Evolutionary conservation across 2,113 vertebrate genomes (phyloP).

Genomic region (Lagopus leucura): DNA sequence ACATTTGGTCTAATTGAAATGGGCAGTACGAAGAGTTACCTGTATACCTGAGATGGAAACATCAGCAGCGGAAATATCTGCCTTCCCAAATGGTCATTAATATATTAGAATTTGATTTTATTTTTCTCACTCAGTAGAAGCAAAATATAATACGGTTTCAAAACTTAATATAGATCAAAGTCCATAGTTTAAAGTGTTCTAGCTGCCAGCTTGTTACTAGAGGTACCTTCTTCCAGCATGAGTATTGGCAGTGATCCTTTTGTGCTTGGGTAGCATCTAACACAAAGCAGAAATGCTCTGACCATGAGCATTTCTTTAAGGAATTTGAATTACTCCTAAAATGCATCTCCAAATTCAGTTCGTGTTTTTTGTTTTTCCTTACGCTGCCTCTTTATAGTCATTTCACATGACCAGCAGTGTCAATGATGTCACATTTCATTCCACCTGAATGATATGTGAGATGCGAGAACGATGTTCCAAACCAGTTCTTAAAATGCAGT

Average conservation of each 20-base stretch:
- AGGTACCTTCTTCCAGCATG: neutral
- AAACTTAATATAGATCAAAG: neutral
- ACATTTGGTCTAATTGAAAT: neutral
- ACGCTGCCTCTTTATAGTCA: neutral
- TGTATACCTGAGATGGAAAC: neutral
- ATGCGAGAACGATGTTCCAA: neutral
- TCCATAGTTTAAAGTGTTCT: neutral
- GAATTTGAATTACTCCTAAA: neutral
- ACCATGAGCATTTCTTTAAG: neutral
- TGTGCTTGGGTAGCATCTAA: neutral
- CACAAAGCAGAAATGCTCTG: neutral
- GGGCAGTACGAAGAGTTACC: neutral
- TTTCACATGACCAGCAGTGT: neutral
- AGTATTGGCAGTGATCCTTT: neutral
- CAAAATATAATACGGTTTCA: neutral
- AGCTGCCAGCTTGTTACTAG: neutral
- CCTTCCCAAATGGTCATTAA: neutral
- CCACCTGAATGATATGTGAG: neutral
- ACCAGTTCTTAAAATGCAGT: neutral
- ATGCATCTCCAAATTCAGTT: neutral
- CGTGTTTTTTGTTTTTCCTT: neutral
- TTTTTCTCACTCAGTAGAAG: neutral
- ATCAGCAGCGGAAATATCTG: neutral
- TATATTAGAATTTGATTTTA: neutral
- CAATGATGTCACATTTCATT: neutral